phyloP scores from a whole-genome alignment of 1,140 invertebrate species.

The Drosophila insularis region DNA sequence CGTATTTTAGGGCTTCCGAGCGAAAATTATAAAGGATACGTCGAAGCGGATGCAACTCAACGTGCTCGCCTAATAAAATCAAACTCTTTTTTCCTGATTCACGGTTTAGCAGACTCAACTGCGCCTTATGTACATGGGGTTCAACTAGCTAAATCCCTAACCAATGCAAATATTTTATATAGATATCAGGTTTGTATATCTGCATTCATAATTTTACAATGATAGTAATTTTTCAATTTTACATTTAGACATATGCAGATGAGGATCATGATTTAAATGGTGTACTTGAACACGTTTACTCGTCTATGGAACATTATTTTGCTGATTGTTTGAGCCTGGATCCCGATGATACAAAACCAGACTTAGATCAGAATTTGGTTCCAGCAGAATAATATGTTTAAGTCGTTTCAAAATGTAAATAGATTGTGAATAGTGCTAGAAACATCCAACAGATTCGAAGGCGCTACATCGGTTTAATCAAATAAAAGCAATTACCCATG shows the following conservation, averaged over 20 bases:
- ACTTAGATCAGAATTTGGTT: constrained; percentile 75
- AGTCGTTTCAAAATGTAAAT: constrained; percentile 39
- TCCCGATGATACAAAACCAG: constrained; percentile 85
- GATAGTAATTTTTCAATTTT: background rate
- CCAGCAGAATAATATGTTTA: constrained; percentile 65
- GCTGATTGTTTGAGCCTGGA: constrained; percentile 92
- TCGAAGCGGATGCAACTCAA: constrained; percentile 94
- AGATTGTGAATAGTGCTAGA: background rate
- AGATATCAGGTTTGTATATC: constrained; percentile 90
- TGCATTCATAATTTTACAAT: background rate
- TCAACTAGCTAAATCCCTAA: constrained; percentile 92
- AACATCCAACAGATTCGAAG: no score
- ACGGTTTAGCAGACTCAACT: constrained; percentile 93
- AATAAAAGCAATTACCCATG: no score
- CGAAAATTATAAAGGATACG: constrained; percentile 96
- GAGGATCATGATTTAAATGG: constrained; percentile 90
- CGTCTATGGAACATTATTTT: constrained; percentile 93
- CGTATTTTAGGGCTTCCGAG: constrained; percentile 92
- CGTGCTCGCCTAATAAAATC: constrained; percentile 92
- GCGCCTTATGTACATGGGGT: constrained; percentile 96
- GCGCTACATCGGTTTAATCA: no score
- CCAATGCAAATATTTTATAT: constrained; percentile 93
- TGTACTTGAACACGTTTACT: constrained; percentile 91
- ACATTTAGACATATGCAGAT: constrained; percentile 89
- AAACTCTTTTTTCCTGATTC: constrained; percentile 93